phyloP scores from a whole-genome alignment of 2,113 vertebrate species.

The Ariopsis seemanni region DNA sequence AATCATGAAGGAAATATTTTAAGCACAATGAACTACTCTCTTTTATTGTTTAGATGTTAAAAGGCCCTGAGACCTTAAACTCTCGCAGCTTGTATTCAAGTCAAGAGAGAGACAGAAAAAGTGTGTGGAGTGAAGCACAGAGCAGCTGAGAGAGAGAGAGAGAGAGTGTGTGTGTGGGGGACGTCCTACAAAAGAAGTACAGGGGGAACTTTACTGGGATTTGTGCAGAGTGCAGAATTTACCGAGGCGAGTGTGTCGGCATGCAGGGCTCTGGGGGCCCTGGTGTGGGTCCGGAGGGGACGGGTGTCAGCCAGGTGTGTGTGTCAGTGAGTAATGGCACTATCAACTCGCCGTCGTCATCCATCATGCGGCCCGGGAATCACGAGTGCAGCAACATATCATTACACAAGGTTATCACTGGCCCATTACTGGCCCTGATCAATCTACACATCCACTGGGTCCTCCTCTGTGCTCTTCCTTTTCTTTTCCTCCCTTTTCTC shows the following conservation, averaged over 20 bases:
- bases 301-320: constrained; percentile 84
- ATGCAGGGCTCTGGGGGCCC: constrained; percentile 74
- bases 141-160: background rate
- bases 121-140: background rate
- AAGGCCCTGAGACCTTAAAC: background rate
- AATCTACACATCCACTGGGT: constrained; percentile 75
- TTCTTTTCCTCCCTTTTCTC: constrained; percentile 20
- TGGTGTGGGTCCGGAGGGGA: constrained; percentile 76
- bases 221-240: constrained; percentile 71
- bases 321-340: constrained; percentile 96
- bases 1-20: background rate
- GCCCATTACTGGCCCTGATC: constrained; percentile 84
- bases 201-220: constrained; percentile 66
- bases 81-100: background rate
- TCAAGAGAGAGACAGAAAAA: background rate
- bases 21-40: background rate
- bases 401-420: constrained; percentile 90
- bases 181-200: constrained; percentile 71
- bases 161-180: constrained; percentile 20
- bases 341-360: constrained; percentile 93
- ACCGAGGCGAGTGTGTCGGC: constrained; percentile 68
- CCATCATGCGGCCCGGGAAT: constrained; percentile 85
- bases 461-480: constrained; percentile 54
- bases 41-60: background rate
- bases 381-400: constrained; percentile 87